Conservation (phyloP, 2,888 invertebrate species). For the Brenthis ino region DNA sequence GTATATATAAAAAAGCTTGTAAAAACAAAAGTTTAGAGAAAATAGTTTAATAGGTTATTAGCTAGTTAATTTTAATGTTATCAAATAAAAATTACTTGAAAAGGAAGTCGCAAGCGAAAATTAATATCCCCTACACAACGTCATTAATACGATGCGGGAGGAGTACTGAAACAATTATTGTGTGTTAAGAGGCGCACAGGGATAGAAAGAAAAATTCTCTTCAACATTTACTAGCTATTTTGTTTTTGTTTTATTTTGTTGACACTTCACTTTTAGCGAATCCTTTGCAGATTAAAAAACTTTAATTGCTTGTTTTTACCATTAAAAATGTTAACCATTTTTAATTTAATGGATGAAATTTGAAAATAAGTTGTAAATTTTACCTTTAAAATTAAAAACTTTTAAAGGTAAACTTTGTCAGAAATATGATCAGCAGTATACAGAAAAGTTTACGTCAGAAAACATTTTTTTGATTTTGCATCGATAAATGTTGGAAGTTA, state of each 20-base stretch:
- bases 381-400: background rate
- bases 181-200: slow-evolving; percentile 54
- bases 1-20: too few relatives aligned
- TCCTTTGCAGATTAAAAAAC: slow-evolving; percentile 27
- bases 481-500: too few relatives aligned
- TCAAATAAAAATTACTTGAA: too few relatives aligned
- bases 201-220: slow-evolving; percentile 41
- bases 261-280: slow-evolving; percentile 33
- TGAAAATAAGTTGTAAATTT: background rate
- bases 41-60: too few relatives aligned
- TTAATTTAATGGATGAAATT: slow-evolving; percentile 13
- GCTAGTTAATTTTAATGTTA: too few relatives aligned
- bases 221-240: slow-evolving; percentile 24
- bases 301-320: slow-evolving; percentile 21
- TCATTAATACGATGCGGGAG: background rate
- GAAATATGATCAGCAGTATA: background rate
- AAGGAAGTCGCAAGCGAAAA: too few relatives aligned
- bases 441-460: background rate
- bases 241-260: slow-evolving; percentile 31
- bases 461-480: too few relatives aligned
- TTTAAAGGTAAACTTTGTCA: background rate
- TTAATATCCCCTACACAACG: too few relatives aligned
- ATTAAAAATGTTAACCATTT: slow-evolving; percentile 21
- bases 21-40: too few relatives aligned
- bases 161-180: slow-evolving; percentile 61